Evolutionary conservation across 2,888 invertebrate genomes (phyloP), one percentile per base, ranked within the genome.

Genomic region (Deilephila porcellus): DNA sequence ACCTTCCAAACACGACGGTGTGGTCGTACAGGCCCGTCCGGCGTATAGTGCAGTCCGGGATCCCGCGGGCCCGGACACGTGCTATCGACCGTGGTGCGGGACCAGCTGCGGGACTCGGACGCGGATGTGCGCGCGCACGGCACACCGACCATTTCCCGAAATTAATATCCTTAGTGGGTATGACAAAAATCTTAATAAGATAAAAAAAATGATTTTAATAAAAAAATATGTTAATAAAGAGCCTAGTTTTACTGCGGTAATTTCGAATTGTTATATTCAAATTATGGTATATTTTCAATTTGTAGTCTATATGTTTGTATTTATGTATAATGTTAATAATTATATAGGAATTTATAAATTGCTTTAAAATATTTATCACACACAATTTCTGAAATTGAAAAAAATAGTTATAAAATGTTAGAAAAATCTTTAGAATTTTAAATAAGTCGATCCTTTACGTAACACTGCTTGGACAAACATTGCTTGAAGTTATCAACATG

Each of bases 11-110:
- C 6, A 52, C 25, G 5, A 67, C 20, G 17, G 20, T 29, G 25
- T 25, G 67, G 45, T 52, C 52, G 1, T 14, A 2, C 25, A 45
- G 45, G 14, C 45, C 17, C 20, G 45, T 25, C 45, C 29, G 29
- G 67, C 25, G 45, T 25, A 67, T 67, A 52, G 45, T 67, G 67
- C 67, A 67, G 64, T 20, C 67, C 67, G 67, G 14, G 52, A 52
- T 52, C 67, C 67, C 67, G 67, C 67, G 67, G 67, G 20, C 14
- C 45, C 34, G 64, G 63, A 37, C 64, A 64, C 14, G 67, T 67
- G 67, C 53, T 73, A 73, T 73, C 62, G 73, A 73, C 73, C 73
- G 60, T 70, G 52, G 25, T 73, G 73, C 73, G 73, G 73, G 60
- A 63, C 72, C 25, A 20, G 37, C 37, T 71, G 71, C 71, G 60